Percentiles rank a stretch among this genome's conserved stretches.
Evolutionary conservation across 2,888 invertebrate species (phyloP).

Genomic region (Trichogramma dendrolimi): DNA sequence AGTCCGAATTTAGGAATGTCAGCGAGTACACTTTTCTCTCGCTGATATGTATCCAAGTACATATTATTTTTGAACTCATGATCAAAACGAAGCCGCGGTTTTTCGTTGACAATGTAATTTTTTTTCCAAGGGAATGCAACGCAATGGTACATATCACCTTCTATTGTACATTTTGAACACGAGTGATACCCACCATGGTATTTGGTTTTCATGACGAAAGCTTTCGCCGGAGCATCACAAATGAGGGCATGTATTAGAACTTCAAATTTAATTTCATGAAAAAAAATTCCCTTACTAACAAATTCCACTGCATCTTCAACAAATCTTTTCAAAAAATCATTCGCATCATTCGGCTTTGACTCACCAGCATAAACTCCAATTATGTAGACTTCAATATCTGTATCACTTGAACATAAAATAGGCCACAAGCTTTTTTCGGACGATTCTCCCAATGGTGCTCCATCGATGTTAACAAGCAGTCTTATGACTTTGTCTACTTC

Average conservation of each 20-base stretch:
- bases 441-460: slow-evolving; percentile 10
- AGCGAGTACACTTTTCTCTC: slow-evolving; percentile 16
- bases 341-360: slow-evolving; percentile 11
- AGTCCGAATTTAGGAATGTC: slow-evolving; percentile 25
- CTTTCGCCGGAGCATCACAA: slow-evolving; percentile 30
- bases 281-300: not conserved
- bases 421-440: slow-evolving; percentile 6
- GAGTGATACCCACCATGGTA: slow-evolving; percentile 25
- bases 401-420: slow-evolving; percentile 9
- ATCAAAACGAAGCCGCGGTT: slow-evolving; percentile 26
- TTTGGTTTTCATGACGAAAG: slow-evolving; percentile 23
- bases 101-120: too few relatives aligned
- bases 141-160: slow-evolving; percentile 17
- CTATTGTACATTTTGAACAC: slow-evolving; percentile 28
- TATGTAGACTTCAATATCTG: slow-evolving; percentile 5
- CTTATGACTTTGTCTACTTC: not conserved
- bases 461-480: slow-evolving; percentile 12
- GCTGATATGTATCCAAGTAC: slow-evolving; percentile 23
- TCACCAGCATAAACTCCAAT: slow-evolving; percentile 14
- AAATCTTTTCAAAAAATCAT: slow-evolving; percentile 17
- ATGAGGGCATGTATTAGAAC: slow-evolving; percentile 16
- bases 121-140: slow-evolving; percentile 26
- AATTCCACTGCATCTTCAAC: not conserved
- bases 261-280: not conserved
- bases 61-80: slow-evolving; percentile 16